Evolutionary conservation across 2,888 invertebrate species (phyloP).

Genomic region (Platycheirus rosarum): DNA sequence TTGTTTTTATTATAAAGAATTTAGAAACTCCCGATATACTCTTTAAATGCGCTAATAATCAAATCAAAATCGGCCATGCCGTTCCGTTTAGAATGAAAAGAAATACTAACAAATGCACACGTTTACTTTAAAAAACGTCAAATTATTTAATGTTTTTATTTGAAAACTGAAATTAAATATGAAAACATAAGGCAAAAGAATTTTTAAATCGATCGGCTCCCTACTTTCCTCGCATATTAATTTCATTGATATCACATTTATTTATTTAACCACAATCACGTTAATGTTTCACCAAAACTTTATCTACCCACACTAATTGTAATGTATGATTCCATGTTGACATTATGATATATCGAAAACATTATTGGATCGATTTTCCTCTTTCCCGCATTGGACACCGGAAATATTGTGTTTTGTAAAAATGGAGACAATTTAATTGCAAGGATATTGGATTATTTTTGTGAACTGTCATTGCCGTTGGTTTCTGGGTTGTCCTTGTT

Average conservation of each 20-base stretch:
- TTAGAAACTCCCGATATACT: too few relatives aligned
- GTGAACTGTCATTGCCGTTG: not conserved
- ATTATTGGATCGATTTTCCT: constrained; percentile 9
- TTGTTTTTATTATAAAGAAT: too few relatives aligned
- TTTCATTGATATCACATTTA: not conserved
- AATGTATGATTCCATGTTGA: not conserved
- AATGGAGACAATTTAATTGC: not conserved
- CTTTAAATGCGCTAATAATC: too few relatives aligned
- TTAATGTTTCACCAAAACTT: not conserved
- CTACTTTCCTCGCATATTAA: not conserved
- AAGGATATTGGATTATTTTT: not conserved
- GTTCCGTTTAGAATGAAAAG: too few relatives aligned
- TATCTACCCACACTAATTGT: constrained; percentile 1
- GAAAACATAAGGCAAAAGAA: too few relatives aligned
- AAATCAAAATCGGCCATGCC: too few relatives aligned
- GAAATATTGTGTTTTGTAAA: not conserved
- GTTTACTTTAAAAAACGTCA: too few relatives aligned
- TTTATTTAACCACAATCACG: not conserved
- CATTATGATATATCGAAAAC: constrained; percentile 23
- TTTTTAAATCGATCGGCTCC: too few relatives aligned
- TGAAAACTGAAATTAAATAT: too few relatives aligned
- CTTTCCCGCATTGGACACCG: not conserved
- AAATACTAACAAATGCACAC: too few relatives aligned
- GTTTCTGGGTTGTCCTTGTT: not conserved
- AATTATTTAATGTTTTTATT: too few relatives aligned